Evolutionary conservation across 2,888 invertebrate genomes (phyloP).

Genomic region (Serrognathus titanus): DNA sequence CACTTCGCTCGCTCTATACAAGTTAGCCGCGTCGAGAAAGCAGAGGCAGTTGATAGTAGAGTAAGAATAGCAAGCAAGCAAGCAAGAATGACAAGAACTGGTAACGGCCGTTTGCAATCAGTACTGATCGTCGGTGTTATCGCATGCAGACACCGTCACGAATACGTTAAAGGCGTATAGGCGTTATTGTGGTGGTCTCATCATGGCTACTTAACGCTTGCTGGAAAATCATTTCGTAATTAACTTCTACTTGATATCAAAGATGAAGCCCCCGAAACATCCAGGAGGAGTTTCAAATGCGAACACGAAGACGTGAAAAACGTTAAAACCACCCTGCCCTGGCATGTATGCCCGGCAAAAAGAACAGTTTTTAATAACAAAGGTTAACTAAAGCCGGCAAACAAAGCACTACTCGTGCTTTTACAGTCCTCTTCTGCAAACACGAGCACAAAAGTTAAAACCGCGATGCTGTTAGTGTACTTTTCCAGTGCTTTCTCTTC

Average conservation of each 20-base stretch:
- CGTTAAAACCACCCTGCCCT: too few relatives aligned
- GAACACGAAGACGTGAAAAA: too few relatives aligned
- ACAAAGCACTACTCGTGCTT: slow-evolving; percentile 23
- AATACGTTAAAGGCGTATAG: background rate
- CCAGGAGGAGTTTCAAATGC: too few relatives aligned
- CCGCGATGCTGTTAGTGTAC: slow-evolving; percentile 22
- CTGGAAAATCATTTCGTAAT: too few relatives aligned
- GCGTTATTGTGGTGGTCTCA: slow-evolving; percentile 3
- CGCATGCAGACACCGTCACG: slow-evolving; percentile 9
- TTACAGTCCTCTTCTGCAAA: slow-evolving; percentile 30
- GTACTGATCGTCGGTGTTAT: slow-evolving; percentile 13
- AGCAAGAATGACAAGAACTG: slow-evolving; percentile 12
- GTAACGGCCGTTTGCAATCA: slow-evolving; percentile 14
- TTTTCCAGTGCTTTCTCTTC: slow-evolving; percentile 20
- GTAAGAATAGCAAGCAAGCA: too few relatives aligned
- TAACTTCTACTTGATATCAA: too few relatives aligned
- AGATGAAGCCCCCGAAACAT: too few relatives aligned
- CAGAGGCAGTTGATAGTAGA: too few relatives aligned
- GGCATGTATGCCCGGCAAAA: slow-evolving; percentile 12
- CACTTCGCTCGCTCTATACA: too few relatives aligned
- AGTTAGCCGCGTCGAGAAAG: too few relatives aligned
- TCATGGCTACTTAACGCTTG: slow-evolving; percentile 1
- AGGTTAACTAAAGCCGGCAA: slow-evolving; percentile 27
- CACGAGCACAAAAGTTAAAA: slow-evolving; percentile 38
- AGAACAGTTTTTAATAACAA: slow-evolving; percentile 27